A percentile compares a stretch with the other conserved stretches of the same genome.
phyloP scores from a whole-genome alignment of 1,140 invertebrate genomes.

The Ridgeia piscesae region DNA sequence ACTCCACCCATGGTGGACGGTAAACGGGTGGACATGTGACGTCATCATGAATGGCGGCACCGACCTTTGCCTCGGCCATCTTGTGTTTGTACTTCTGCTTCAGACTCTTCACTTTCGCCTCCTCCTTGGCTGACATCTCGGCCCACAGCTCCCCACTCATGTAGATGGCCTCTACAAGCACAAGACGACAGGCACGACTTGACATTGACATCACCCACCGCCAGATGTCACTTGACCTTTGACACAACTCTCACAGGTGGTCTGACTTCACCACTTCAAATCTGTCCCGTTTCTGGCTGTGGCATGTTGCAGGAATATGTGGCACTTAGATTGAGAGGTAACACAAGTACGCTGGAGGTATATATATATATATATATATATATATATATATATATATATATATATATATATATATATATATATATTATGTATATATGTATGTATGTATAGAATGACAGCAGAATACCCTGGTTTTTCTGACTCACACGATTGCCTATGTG shows the following conservation, averaged over 20 bases:
- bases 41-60: background rate
- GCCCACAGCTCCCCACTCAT: constrained; percentile 28
- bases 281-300: background rate
- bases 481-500: background rate
- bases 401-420: no score
- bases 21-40: background rate
- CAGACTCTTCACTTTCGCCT: constrained; percentile 29
- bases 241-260: background rate
- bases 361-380: no score
- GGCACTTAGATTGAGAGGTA: background rate
- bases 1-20: background rate
- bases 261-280: background rate
- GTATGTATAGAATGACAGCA: background rate
- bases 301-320: background rate
- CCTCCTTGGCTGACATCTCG: constrained; percentile 27
- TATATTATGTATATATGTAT: no score
- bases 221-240: background rate
- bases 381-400: no score
- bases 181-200: background rate
- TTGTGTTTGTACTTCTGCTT: constrained; percentile 27
- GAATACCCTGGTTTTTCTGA: background rate
- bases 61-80: constrained; percentile 20
- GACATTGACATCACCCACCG: background rate
- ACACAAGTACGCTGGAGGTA: background rate
- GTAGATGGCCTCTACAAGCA: constrained; percentile 27